A percentile compares a stretch with the other conserved stretches of the same genome.
phyloP scores from a whole-genome alignment of 1,140 invertebrate species.

The Adoxophyes honmai region DNA sequence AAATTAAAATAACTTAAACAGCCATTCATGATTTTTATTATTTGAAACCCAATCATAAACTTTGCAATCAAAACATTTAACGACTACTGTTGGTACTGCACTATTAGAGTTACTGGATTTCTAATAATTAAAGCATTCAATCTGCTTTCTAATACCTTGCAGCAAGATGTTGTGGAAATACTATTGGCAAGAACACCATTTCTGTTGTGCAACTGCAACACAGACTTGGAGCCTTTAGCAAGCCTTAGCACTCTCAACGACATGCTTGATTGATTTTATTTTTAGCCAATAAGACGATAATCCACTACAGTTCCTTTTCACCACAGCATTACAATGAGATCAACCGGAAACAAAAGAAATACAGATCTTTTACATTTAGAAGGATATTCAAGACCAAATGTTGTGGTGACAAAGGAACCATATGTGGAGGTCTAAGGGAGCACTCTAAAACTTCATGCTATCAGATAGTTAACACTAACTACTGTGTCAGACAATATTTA shows the following conservation, averaged over 20 bases:
- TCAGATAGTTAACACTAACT: conserved; percentile 8
- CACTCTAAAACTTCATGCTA: not conserved
- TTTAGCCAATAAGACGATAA: conserved; percentile 25
- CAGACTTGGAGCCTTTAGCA: conserved; percentile 38
- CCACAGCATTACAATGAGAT: conserved; percentile 42
- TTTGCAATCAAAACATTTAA: too few species aligned
- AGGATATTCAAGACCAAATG: conserved; percentile 15
- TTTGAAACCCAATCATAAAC: too few species aligned
- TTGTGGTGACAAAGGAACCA: conserved; percentile 58
- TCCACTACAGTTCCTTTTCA: conserved; percentile 59
- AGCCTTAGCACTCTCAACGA: conserved; percentile 46
- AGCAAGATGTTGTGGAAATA: conserved; percentile 60
- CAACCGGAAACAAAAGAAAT: conserved; percentile 53
- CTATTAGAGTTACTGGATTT: not conserved
- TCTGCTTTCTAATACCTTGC: conserved; percentile 53
- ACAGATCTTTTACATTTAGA: conserved; percentile 12
- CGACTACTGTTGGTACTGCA: too few species aligned
- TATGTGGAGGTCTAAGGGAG: conserved; percentile 52
- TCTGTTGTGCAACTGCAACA: conserved; percentile 43
- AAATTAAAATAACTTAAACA: too few species aligned
- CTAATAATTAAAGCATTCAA: conserved; percentile 19
- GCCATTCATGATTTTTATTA: too few species aligned
- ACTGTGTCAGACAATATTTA: not conserved
- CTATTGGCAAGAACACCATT: conserved; percentile 49
- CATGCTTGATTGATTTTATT: conserved; percentile 47